A percentile compares a stretch with the other conserved stretches of the same genome.
phyloP scores from a whole-genome alignment of 1,140 invertebrate genomes.

The Conopomorpha cramerella region DNA sequence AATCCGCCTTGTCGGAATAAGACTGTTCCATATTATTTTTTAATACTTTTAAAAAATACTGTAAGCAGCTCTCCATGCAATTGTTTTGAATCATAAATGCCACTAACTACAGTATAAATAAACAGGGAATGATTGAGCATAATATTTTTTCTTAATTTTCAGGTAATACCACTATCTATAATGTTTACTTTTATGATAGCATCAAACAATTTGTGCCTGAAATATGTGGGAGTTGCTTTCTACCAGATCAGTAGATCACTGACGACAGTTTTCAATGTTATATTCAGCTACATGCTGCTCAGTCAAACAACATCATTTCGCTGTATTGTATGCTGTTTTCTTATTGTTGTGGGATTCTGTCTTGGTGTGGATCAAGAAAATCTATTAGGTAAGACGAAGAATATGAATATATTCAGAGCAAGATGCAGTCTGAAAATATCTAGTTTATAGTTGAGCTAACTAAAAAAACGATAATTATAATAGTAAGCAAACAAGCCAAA shows the following conservation, averaged over 20 bases:
- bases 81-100: no score
- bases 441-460: slow-evolving; percentile 1
- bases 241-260: slow-evolving; percentile 97
- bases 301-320: slow-evolving; percentile 81
- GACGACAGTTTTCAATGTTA: slow-evolving; percentile 98
- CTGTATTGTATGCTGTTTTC: slow-evolving; percentile 83
- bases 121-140: no score
- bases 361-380: slow-evolving; percentile 97
- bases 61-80: no score
- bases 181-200: slow-evolving; percentile 96
- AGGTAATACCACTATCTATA: slow-evolving; percentile 91
- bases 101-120: no score
- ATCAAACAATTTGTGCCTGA: slow-evolving; percentile 96
- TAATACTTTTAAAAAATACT: no score
- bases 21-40: no score
- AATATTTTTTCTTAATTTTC: slow-evolving; percentile 36
- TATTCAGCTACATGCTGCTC: slow-evolving; percentile 80
- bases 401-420: no score
- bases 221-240: slow-evolving; percentile 96
- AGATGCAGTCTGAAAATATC: neutral
- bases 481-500: no score
- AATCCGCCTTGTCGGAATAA: no score
- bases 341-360: slow-evolving; percentile 91
- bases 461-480: no score
- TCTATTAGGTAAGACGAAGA: slow-evolving; percentile 71